Conservation (phyloP, 2,797 vertebrate species). For the Mormyrops attenuatus region DNA sequence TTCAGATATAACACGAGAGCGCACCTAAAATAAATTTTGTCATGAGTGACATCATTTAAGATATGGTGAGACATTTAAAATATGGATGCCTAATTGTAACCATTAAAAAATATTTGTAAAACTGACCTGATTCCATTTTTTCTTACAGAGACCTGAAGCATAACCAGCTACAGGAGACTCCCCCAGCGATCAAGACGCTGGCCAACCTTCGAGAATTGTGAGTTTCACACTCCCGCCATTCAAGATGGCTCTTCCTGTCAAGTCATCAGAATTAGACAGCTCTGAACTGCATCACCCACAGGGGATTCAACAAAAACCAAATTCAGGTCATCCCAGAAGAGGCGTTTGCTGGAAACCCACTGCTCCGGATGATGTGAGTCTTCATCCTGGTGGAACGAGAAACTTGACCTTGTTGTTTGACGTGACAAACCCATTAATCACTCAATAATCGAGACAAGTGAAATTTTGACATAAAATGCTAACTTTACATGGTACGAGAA, state of each 20-base stretch:
- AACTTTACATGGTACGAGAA: not conserved
- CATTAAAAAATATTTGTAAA: not conserved
- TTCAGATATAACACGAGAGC: not conserved
- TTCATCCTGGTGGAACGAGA: not conserved
- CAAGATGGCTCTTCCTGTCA: not conserved
- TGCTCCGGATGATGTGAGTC: not conserved
- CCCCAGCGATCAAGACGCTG: not conserved
- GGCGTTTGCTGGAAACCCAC: not conserved
- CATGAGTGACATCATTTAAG: not conserved
- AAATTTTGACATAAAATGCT: not conserved
- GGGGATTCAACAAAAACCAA: not conserved
- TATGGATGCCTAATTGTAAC: not conserved
- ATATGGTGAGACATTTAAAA: not conserved
- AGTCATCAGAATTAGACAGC: not conserved
- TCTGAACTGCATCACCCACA: not conserved
- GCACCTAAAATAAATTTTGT: not conserved
- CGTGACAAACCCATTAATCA: not conserved
- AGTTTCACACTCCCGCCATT: not conserved
- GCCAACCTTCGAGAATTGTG: conserved; percentile 6
- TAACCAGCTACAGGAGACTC: not conserved
- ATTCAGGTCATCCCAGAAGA: not conserved
- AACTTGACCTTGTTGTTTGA: not conserved
- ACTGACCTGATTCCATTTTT: not conserved
- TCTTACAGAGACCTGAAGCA: not conserved
- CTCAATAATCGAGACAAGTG: not conserved